Percentiles rank a stretch among this genome's conserved stretches.
Conservation (phyloP, 92 coral and sea anemone species). For the Paragorgia papillata region DNA sequence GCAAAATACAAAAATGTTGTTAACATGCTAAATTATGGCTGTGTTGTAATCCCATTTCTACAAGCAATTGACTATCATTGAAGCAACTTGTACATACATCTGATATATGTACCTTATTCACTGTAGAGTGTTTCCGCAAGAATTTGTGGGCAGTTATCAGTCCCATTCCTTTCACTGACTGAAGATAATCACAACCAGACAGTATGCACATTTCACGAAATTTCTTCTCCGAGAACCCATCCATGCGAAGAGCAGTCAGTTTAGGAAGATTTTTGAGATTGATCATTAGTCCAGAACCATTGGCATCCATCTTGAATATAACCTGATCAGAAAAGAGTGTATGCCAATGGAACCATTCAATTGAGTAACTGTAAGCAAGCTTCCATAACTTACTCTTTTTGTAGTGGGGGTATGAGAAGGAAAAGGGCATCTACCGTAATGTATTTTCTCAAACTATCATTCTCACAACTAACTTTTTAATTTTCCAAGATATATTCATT, state of each 20-base stretch:
- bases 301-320: conserved; percentile 93
- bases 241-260: conserved; percentile 73
- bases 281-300: conserved; percentile 74
- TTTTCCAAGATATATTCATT: too few species aligned
- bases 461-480: too few species aligned
- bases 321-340: conserved; percentile 59
- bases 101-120: conserved; percentile 81
- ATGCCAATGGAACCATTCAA: background rate
- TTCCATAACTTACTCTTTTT: too few species aligned
- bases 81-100: too few species aligned
- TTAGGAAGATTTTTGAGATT: conserved; percentile 81
- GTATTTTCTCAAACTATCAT: too few species aligned
- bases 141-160: conserved; percentile 88
- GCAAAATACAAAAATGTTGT: conserved; percentile 5
- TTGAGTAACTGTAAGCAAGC: too few species aligned
- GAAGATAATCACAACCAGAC: conserved; percentile 97
- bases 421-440: too few species aligned
- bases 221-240: conserved; percentile 88
- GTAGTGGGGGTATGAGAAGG: too few species aligned
- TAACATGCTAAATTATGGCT: too few species aligned
- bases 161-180: conserved; percentile 91
- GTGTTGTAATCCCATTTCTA: too few species aligned
- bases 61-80: too few species aligned
- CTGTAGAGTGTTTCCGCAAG: conserved; percentile 70
- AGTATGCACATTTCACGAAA: conserved; percentile 96